A percentile compares a stretch with the other conserved stretches of the same genome.
phyloP scores from a whole-genome alignment of 2,797 vertebrate genomes.

The Sebastes kiyomatsui region DNA sequence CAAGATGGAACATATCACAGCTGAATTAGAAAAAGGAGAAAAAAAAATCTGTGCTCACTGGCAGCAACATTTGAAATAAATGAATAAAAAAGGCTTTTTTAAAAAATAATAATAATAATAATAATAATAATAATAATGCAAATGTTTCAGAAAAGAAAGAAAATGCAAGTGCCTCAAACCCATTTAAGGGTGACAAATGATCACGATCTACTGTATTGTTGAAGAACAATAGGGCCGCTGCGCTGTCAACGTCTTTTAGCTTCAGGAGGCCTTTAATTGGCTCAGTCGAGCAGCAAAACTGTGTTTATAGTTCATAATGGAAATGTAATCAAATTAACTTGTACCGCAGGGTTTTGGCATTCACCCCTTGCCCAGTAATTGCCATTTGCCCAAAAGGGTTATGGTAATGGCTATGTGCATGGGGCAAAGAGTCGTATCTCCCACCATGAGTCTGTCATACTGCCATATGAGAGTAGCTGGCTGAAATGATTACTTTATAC shows the following conservation, averaged over 20 bases:
- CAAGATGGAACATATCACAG: slow-evolving; percentile 58
- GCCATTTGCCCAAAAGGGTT: slow-evolving; percentile 76
- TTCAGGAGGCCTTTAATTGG: slow-evolving; percentile 81
- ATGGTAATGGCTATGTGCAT: slow-evolving; percentile 76
- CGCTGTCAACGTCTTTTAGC: slow-evolving; percentile 65
- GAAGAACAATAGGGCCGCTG: slow-evolving; percentile 60
- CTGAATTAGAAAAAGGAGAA: slow-evolving; percentile 17
- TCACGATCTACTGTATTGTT: slow-evolving; percentile 64
- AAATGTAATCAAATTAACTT: slow-evolving; percentile 85
- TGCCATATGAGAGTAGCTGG: slow-evolving; percentile 59
- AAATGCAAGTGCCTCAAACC: slow-evolving; percentile 18
- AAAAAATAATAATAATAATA: neutral
- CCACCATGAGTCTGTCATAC: slow-evolving; percentile 57
- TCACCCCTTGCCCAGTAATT: slow-evolving; percentile 79
- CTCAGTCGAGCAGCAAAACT: slow-evolving; percentile 81
- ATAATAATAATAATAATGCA: neutral
- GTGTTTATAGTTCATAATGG: slow-evolving; percentile 85
- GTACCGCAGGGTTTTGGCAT: slow-evolving; percentile 81
- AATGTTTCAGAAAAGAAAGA: slow-evolving; percentile 16
- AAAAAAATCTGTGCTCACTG: slow-evolving; percentile 10
- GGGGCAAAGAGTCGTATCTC: slow-evolving; percentile 65
- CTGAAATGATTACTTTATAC: slow-evolving; percentile 45
- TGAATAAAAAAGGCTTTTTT: slow-evolving; percentile 27
- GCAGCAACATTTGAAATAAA: slow-evolving; percentile 37
- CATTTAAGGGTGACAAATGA: slow-evolving; percentile 66